These are phyloP conservation scores for Tympanoctomys barrerae DNA, from an alignment of 2,797 vertebrate genomes.

Conservation along the genomic window DNA sequence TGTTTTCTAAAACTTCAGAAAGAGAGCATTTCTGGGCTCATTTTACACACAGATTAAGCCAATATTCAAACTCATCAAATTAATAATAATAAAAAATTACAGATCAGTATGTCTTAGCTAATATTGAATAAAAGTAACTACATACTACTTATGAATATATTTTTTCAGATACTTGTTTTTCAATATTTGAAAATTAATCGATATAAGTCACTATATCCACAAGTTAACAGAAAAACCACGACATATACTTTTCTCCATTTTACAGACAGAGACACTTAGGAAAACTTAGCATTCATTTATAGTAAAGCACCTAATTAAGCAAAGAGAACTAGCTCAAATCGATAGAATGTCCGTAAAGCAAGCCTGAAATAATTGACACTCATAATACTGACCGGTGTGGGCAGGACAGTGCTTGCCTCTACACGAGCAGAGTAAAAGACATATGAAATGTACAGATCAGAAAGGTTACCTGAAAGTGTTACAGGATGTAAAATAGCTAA, in stretches of 20 bases:
- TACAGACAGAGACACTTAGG: neutral
- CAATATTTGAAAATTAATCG: neutral
- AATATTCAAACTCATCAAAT: neutral
- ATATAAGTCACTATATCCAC: neutral
- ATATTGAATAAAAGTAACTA: neutral
- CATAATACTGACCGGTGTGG: neutral
- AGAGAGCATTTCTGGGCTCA: neutral
- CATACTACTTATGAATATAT: neutral
- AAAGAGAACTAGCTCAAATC: neutral
- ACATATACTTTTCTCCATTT: neutral
- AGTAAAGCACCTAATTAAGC: neutral
- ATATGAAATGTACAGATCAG: neutral
- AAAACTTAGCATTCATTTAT: neutral
- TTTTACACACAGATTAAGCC: neutral
- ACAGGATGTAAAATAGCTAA: neutral
- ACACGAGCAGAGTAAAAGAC: neutral
- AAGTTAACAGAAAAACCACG: neutral
- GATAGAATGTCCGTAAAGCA: neutral
- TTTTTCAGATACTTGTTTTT: neutral
- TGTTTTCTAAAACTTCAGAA: neutral
- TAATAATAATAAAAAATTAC: neutral
- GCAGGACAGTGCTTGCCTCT: neutral
- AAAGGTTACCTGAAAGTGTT: neutral
- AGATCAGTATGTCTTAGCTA: neutral
- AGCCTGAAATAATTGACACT: neutral